phyloP scores from a whole-genome alignment of 2,113 vertebrate species.

The Epinephelus fuscoguttatus region DNA sequence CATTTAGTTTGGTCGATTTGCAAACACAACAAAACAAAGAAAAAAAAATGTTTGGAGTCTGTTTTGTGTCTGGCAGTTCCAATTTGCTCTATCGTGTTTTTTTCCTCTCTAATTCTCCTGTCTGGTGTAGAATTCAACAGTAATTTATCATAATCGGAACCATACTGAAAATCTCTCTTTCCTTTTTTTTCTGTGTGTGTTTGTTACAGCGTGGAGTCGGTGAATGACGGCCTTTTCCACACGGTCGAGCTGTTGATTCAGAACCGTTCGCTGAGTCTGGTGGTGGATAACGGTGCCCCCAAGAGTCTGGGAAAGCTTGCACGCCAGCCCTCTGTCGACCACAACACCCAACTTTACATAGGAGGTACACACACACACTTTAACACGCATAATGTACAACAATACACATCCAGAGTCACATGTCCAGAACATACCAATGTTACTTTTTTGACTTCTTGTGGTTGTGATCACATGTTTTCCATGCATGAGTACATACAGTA shows the following conservation, averaged over 20 bases:
- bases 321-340: constrained; percentile 90
- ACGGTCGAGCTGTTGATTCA: constrained; percentile 94
- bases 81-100: constrained; percentile 51
- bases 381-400: not conserved
- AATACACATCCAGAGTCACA: not conserved
- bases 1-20: constrained; percentile 57
- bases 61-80: constrained; percentile 55
- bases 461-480: constrained; percentile 27
- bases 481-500: not conserved
- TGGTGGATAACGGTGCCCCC: constrained; percentile 94
- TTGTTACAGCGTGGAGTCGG: constrained; percentile 91
- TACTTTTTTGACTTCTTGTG: constrained; percentile 28
- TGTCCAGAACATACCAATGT: constrained; percentile 11
- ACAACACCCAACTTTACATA: constrained; percentile 94
- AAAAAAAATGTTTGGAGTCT: constrained; percentile 52
- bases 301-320: constrained; percentile 95
- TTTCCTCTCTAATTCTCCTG: constrained; percentile 21
- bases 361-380: constrained; percentile 87
- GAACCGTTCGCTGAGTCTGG: constrained; percentile 95
- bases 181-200: constrained; percentile 24
- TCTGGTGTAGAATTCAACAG: constrained; percentile 47
- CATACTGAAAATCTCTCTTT: constrained; percentile 47
- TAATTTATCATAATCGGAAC: constrained; percentile 57
- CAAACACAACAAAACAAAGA: constrained; percentile 64
- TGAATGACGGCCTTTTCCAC: constrained; percentile 96